Conservation (phyloP, 1,140 invertebrate species). For the Drosophila funebris region DNA sequence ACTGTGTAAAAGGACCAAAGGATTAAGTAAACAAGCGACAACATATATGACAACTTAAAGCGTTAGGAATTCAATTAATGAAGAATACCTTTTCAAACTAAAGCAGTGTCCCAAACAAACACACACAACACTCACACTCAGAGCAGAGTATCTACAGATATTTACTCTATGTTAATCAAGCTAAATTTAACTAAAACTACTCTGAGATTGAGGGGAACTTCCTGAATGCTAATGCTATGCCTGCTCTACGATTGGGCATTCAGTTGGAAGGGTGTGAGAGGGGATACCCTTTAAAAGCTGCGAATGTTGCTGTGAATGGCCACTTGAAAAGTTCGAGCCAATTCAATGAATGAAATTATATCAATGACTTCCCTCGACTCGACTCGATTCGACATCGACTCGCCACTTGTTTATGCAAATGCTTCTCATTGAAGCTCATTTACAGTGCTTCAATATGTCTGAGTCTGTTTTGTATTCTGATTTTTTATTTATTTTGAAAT, state of each 20-base stretch:
- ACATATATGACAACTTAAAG: slow-evolving; percentile 15
- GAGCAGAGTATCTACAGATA: slow-evolving; percentile 27
- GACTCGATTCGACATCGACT: no score
- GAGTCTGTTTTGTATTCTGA: no score
- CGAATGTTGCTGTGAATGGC: slow-evolving; percentile 11
- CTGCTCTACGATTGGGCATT: background rate
- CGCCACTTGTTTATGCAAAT: slow-evolving; percentile 40
- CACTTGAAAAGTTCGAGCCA: slow-evolving; percentile 25
- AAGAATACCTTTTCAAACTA: slow-evolving; percentile 38
- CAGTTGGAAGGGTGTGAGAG: background rate
- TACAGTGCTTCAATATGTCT: background rate
- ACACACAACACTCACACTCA: slow-evolving; percentile 20
- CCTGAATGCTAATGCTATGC: slow-evolving; percentile 1
- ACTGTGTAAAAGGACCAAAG: slow-evolving; percentile 10
- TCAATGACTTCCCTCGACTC: slow-evolving; percentile 15
- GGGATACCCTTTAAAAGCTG: background rate
- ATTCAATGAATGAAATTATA: slow-evolving; percentile 33
- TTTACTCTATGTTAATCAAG: slow-evolving; percentile 4
- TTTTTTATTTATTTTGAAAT: no score
- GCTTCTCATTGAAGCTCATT: background rate
- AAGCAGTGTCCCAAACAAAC: background rate
- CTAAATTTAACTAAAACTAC: background rate
- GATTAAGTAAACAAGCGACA: slow-evolving; percentile 47
- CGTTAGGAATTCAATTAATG: slow-evolving; percentile 70
- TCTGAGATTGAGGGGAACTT: no score